Base-by-base conservation (phyloP, 2,888 invertebrate genomes). In the Lottia scabra region DNA sequence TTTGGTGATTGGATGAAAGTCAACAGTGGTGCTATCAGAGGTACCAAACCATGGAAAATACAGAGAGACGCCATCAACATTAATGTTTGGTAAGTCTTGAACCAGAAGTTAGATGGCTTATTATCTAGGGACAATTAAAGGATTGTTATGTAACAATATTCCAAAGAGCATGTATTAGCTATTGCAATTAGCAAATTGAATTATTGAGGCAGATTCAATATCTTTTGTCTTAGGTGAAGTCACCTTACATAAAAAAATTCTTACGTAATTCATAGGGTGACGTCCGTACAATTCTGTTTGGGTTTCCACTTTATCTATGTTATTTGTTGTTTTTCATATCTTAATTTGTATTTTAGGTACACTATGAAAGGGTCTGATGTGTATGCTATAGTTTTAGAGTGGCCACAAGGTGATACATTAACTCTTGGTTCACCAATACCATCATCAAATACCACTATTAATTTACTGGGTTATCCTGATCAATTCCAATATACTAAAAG, bases 11-110 rank as follows among this genome's bases (percentile, higher is more conserved):
- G 97, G 97, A 90, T 97, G 16, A 84, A 89, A 3, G 89, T 92
- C 16, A 97, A 97, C 83, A 96, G 96, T 0, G 95, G 95, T 86
- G 95, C 95, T 0, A 95, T 97, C 80, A 97, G 96, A 84, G 91
- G 90, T 3, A 93, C 93, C 0, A 92, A 90, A 3, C 95, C 96
- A 0, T 97, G 96, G 96, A 87, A 86, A 0, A 90, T 91, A 71
- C 96, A 96, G 89, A 96, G 96, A 84, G 97, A 90, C 70, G 87
- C 94, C 0, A 66, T 92, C n/a, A 92, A 92, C 0, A 85, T 92
- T 0, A 90, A 91, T 69, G 93, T 95, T 13, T 96, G 96, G 96
- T 96, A 76, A 69, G 78, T 38, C 38, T 38, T 38, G 8, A 38
- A 38, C 38, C 8, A 8, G 38, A 6, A 5, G 10, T 38, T 5